Conservation (phyloP, 1,140 invertebrate genomes). For the Akabosia matsudoensis region DNA sequence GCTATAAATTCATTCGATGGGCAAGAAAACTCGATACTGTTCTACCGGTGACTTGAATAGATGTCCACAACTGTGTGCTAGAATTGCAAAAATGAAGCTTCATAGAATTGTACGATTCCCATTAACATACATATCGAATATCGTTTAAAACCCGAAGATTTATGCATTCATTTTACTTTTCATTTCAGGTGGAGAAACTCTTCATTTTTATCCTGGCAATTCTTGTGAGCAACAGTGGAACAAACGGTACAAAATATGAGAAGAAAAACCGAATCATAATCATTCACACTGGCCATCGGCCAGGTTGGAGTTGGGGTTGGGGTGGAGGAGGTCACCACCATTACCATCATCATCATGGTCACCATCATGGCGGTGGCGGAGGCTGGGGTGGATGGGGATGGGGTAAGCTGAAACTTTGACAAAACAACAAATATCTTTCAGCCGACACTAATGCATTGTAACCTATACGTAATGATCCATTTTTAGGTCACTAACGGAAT, state of each 20-base stretch:
- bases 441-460: neutral
- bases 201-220: neutral
- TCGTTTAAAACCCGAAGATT: too few relatives aligned
- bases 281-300: neutral
- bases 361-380: neutral
- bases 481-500: too few relatives aligned
- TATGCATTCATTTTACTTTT: too few relatives aligned
- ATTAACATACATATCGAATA: too few relatives aligned
- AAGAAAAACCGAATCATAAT: slow-evolving; percentile 5
- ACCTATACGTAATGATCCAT: too few relatives aligned
- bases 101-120: neutral
- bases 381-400: slow-evolving; percentile 13
- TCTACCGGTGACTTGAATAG: too few relatives aligned
- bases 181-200: neutral
- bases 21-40: too few relatives aligned
- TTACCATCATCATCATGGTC: slow-evolving; percentile 4
- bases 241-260: neutral
- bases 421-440: neutral
- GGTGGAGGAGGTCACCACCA: slow-evolving; percentile 1
- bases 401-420: neutral
- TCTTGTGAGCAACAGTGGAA: neutral
- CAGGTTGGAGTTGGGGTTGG: neutral
- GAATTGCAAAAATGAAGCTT: neutral
- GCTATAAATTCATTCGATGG: too few relatives aligned
- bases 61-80: neutral